Evolutionary conservation across 2,797 vertebrate genomes (phyloP).

Genomic region (Scleropages formosus): DNA sequence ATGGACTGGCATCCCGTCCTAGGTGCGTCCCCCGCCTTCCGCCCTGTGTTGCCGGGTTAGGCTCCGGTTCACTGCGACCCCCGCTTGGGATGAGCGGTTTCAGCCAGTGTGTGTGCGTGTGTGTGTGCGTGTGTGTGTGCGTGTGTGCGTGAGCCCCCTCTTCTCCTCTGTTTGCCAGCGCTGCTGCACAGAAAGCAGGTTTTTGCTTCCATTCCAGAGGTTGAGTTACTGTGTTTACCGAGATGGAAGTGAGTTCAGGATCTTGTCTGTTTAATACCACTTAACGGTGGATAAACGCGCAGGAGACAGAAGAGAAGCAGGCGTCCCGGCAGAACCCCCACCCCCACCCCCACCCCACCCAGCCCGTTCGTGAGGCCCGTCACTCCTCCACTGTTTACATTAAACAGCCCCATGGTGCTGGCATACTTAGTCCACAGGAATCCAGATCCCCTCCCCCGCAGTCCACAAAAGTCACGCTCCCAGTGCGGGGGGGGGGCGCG

Average conservation of each 20-base stretch:
- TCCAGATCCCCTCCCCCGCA: neutral
- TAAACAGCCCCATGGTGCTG: constrained; percentile 18
- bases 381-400: constrained; percentile 5
- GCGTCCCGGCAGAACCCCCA: neutral
- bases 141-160: no score
- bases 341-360: neutral
- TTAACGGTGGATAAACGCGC: constrained; percentile 14
- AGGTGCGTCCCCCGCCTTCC: no score
- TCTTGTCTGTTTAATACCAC: constrained; percentile 15
- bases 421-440: constrained; percentile 10
- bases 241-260: neutral
- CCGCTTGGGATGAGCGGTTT: no score
- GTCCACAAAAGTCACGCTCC: neutral
- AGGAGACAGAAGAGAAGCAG: neutral
- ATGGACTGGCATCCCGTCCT: no score
- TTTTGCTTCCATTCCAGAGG: neutral
- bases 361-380: no score
- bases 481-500: neutral
- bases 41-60: no score
- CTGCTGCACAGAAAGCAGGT: neutral
- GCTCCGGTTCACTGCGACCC: no score
- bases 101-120: no score
- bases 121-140: no score
- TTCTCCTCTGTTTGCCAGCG: neutral
- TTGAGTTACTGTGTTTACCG: constrained; percentile 21